Base-by-base conservation (phyloP, 2,888 invertebrate species). In the Plebejus anna region DNA sequence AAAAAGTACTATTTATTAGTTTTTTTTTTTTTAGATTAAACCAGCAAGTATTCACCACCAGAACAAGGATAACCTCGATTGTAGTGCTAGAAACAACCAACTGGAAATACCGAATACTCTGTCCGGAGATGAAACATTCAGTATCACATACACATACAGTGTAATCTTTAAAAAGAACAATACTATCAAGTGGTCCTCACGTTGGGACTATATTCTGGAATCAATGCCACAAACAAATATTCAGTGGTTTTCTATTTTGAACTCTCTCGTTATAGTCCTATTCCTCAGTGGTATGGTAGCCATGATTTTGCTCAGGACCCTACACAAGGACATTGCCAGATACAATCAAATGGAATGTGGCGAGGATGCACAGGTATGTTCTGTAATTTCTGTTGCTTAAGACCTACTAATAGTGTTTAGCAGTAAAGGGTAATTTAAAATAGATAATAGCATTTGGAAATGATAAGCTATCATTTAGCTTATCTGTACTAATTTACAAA, bases 221-320 rank as follows among this genome's bases (percentile, higher is more conserved):
- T 98, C 99, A 0, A 98, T 99, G 97, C 99, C 98, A 0, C 98
- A 99, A 88, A 98, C 99, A 0, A 99, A 99, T 87, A 99, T 99
- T 83, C 99, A 99, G 88, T 99, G 99, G 99, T 99, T 99, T 89
- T 99, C 98, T 81, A 99, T 99, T 85, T 94, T 99, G 79, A 99
- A 99, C 90, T 99, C 99, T 0, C 94, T 99, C 83, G 98, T 99
- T 77, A 99, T 99, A 84, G 98, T 98, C 2, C 92, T 99, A 55
- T 99, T 99, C 92, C 94, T 99, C 32, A 98, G 99, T 81, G 99
- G 99, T 81, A 99, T 99, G 99, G 99, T 99, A 22, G 99, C 99
- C 47, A 99, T 99, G 99, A 99, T 99, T 84, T 95, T 99, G 90
- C 91, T 99, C 81, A 95, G 99, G 79, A 99, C 99, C 0, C 94